These are phyloP conservation scores for Pogonocherus hispidulus DNA, from an alignment of 2,888 invertebrate species.

Conservation along the genomic window DNA sequence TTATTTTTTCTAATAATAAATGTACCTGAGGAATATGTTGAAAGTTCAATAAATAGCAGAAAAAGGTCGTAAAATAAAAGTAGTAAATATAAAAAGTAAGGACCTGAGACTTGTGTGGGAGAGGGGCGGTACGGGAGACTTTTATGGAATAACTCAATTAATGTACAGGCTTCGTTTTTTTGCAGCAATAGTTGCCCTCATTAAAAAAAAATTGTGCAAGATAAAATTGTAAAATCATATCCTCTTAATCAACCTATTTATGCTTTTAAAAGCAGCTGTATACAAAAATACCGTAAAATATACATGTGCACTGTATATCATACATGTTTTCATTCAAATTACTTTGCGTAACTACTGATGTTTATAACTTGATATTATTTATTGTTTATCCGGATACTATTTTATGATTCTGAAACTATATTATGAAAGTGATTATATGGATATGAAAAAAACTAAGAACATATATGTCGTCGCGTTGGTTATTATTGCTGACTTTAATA, in stretches of 20 bases:
- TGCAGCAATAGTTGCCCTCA: too few species aligned
- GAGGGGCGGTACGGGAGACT: too few species aligned
- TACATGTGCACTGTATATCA: conserved; percentile 3
- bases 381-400: not conserved
- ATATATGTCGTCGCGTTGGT: not conserved
- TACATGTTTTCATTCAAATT: conserved; percentile 2
- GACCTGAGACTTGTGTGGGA: too few species aligned
- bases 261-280: not conserved
- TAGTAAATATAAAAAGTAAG: too few species aligned
- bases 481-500: conserved; percentile 5
- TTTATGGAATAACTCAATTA: too few species aligned
- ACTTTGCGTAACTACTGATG: conserved; percentile 6
- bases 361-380: not conserved
- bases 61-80: too few species aligned
- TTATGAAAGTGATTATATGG: not conserved
- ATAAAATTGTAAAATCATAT: not conserved
- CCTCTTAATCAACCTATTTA: not conserved
- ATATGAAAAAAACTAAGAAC: not conserved
- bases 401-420: not conserved
- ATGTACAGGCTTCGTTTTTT: too few species aligned
- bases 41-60: too few species aligned
- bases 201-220: too few species aligned
- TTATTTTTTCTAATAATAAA: too few species aligned
- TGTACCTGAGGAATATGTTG: too few species aligned
- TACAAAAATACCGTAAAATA: too few species aligned